Evolutionary conservation across 2,888 invertebrate genomes (phyloP).

Genomic region (Suillia variegata): DNA sequence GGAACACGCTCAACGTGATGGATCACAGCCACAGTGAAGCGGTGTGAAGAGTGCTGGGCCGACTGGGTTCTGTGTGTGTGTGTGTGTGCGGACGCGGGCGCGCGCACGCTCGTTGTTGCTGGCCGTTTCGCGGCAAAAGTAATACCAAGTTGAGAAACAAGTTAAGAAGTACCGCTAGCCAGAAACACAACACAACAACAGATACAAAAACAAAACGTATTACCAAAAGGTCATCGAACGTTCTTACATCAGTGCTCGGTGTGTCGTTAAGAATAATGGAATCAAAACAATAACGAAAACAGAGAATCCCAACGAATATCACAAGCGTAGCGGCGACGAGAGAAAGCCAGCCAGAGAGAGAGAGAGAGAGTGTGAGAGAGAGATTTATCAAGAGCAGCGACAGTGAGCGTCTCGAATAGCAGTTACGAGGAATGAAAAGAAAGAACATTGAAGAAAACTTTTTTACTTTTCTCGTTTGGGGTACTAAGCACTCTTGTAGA

Average conservation of each 20-base stretch:
- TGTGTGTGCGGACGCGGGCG: neutral
- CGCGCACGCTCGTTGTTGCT: no score
- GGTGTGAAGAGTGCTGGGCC: no score
- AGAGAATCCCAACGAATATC: no score
- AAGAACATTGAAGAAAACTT: no score
- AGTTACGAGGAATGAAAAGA: no score
- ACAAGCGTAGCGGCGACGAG: no score
- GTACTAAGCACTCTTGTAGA: no score
- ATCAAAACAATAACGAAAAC: slow-evolving; percentile 57
- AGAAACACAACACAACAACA: slow-evolving; percentile 31
- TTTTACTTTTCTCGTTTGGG: no score
- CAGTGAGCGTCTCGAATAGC: no score
- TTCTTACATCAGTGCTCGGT: slow-evolving; percentile 52
- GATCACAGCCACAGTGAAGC: no score
- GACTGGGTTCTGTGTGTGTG: slow-evolving; percentile 13
- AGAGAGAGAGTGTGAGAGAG: slow-evolving; percentile 3
- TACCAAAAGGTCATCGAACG: slow-evolving; percentile 55
- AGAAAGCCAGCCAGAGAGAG: slow-evolving; percentile 16
- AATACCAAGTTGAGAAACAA: slow-evolving; percentile 46
- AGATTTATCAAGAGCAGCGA: no score
- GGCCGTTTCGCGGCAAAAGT: slow-evolving; percentile 32
- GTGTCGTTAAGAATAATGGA: slow-evolving; percentile 52
- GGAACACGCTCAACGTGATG: neutral
- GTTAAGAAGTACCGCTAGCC: slow-evolving; percentile 52
- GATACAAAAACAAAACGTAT: no score